These are phyloP conservation scores for Cossypha caffra DNA, from an alignment of 2,797 vertebrate genomes.

Conservation along the genomic window DNA sequence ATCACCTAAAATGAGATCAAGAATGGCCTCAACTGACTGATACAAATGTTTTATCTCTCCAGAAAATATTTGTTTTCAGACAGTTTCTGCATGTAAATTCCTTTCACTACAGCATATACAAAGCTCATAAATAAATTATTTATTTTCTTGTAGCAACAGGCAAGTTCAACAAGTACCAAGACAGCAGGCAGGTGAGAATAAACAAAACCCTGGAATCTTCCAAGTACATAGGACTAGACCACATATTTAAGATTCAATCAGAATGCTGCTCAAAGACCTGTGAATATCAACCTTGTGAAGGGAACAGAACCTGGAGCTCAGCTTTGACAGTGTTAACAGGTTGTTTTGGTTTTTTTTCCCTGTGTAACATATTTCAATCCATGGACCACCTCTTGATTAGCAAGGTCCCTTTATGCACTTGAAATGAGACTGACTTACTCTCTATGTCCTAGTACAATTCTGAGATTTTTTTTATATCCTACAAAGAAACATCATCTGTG, in stretches of 20 bases:
- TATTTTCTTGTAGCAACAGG: not conserved
- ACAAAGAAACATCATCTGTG: not conserved
- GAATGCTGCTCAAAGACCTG: not conserved
- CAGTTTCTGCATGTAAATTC: not conserved
- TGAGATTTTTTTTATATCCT: not conserved
- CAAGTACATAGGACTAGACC: not conserved
- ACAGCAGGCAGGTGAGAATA: not conserved
- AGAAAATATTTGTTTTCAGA: not conserved
- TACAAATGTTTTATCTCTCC: not conserved
- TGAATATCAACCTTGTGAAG: not conserved
- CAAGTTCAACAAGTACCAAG: not conserved
- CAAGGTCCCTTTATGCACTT: not conserved
- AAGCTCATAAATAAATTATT: not conserved
- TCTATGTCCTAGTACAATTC: not conserved
- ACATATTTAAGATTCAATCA: not conserved
- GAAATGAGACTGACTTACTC: not conserved
- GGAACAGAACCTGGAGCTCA: not conserved
- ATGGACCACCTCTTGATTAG: not conserved
- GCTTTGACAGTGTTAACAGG: not conserved
- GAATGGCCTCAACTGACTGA: not conserved
- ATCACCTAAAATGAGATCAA: not conserved
- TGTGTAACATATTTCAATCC: not conserved
- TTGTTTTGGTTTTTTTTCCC: accelerated
- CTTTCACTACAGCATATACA: not conserved
- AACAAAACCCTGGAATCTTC: not conserved